Conservation (phyloP, 2,888 invertebrate genomes). For the Phalera bucephala region DNA sequence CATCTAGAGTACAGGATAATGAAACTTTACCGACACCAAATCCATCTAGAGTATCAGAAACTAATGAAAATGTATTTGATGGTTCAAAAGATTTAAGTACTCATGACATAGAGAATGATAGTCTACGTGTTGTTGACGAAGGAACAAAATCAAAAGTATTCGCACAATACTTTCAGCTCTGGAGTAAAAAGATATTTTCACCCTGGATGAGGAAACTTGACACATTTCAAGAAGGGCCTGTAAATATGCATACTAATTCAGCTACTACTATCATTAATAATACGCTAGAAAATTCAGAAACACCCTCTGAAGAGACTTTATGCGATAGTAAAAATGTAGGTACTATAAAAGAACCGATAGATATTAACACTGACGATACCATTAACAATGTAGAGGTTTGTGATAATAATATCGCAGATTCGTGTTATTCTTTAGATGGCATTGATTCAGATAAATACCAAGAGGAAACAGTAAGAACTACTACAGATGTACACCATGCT, state of each 20-base stretch:
- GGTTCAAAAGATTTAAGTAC: neutral
- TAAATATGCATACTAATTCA: constrained; percentile 1
- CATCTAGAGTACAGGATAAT: neutral
- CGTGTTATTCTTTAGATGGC: neutral
- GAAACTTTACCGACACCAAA: neutral
- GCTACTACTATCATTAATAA: neutral
- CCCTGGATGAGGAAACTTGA: constrained; percentile 64
- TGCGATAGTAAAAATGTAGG: neutral
- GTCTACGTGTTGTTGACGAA: neutral
- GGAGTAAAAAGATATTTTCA: constrained; percentile 58
- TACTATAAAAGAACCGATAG: neutral
- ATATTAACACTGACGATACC: neutral
- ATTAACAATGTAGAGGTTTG: neutral
- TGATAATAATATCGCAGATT: neutral
- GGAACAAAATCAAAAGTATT: neutral
- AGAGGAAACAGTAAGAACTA: neutral
- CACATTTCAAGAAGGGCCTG: constrained; percentile 40
- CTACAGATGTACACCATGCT: neutral
- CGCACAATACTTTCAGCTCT: constrained; percentile 10
- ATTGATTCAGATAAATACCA: neutral
- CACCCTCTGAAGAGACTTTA: neutral
- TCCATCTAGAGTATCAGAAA: neutral
- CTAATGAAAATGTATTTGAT: neutral
- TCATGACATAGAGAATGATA: neutral
- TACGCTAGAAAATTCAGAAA: neutral